phyloP scores from a whole-genome alignment of 2,113 vertebrate genomes.

The Propithecus coquereli region DNA sequence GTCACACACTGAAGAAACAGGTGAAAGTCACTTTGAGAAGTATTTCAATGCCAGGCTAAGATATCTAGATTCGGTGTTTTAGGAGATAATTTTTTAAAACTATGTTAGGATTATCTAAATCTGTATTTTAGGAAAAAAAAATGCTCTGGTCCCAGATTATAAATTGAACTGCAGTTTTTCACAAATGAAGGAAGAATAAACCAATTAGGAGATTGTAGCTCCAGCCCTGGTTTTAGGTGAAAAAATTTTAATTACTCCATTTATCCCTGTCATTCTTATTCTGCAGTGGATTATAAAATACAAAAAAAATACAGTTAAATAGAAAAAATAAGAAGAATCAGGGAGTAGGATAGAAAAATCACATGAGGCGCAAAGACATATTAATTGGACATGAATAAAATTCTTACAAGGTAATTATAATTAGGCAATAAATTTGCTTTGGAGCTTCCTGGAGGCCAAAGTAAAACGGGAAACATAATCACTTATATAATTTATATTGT shows the following conservation, averaged over 20 bases:
- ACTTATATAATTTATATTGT: constrained; percentile 15
- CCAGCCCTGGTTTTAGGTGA: not conserved
- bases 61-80: not conserved
- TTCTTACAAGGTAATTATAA: constrained; percentile 1
- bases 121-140: constrained; percentile 1
- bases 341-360: not conserved
- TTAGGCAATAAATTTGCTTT: constrained; percentile 20
- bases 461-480: constrained; percentile 16
- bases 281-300: not conserved
- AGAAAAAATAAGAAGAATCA: not conserved
- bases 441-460: constrained; percentile 40
- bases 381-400: not conserved
- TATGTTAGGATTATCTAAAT: not conserved
- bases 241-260: not conserved
- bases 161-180: not conserved
- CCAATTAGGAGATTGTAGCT: not conserved
- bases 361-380: not conserved
- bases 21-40: not conserved
- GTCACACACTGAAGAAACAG: not conserved
- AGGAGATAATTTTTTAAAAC: not conserved
- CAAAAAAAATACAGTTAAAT: not conserved
- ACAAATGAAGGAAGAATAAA: not conserved
- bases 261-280: not conserved
- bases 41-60: not conserved
- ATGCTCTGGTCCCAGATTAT: not conserved